A percentile compares a stretch with the other conserved stretches of the same genome.
Evolutionary conservation across 1,140 invertebrate genomes (phyloP).

Genomic region (Papilio dardanus): DNA sequence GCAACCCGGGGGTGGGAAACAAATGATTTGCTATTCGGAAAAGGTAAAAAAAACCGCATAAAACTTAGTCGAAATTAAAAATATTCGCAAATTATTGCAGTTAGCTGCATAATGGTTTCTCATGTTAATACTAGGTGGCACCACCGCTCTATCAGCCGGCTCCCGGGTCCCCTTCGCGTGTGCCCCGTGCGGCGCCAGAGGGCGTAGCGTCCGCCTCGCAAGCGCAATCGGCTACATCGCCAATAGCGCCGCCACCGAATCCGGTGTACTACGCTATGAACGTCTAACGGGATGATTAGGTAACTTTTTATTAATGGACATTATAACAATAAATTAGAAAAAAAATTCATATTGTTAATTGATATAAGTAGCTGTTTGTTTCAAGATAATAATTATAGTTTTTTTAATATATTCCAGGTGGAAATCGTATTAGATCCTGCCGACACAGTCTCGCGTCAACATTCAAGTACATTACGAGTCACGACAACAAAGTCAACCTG

Average conservation of each 20-base stretch:
- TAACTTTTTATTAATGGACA: slow-evolving; percentile 38
- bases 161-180: slow-evolving; percentile 69
- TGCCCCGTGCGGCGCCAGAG: slow-evolving; percentile 66
- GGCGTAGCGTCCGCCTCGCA: slow-evolving; percentile 62
- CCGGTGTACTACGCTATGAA: slow-evolving; percentile 85
- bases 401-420: slow-evolving; percentile 54
- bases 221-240: slow-evolving; percentile 65
- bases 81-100: too few species aligned
- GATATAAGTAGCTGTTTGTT: too few species aligned
- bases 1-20: slow-evolving; percentile 71
- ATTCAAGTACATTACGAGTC: slow-evolving; percentile 43
- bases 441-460: slow-evolving; percentile 60
- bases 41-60: slow-evolving; percentile 55
- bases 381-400: too few species aligned
- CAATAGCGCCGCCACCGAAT: slow-evolving; percentile 73
- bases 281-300: slow-evolving; percentile 83
- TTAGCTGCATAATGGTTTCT: too few species aligned
- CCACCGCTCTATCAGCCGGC: slow-evolving; percentile 77
- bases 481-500: not conserved
- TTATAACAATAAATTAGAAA: not conserved
- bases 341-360: not conserved
- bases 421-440: slow-evolving; percentile 66
- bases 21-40: slow-evolving; percentile 78
- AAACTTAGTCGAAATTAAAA: too few species aligned
- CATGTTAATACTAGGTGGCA: slow-evolving; percentile 64